Base-by-base conservation (phyloP, 2,888 invertebrate genomes). In the Apotomis betuletana region DNA sequence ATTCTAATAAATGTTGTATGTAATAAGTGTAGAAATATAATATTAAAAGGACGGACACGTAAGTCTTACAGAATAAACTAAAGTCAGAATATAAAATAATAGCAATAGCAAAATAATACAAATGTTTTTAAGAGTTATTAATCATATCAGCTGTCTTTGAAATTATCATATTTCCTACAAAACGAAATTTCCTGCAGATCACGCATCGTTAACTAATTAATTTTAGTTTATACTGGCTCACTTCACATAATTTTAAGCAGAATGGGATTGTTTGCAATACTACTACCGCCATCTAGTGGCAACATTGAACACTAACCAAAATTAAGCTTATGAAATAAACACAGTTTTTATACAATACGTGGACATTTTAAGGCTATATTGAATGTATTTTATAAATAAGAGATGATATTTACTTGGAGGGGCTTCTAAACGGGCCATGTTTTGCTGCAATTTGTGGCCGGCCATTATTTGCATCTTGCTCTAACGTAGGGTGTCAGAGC, bases 41-140 rank as follows among this genome's bases (percentile, higher is more conserved):
- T 1, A 15, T 3, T 44, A 44, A n/a, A 46, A 46, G 69, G 69
- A 69, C 62, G 69, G 69, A 49, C 13, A 6, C 49, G 38, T 55
- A 49, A 69, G 69, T 69, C 69, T 69, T 49, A 49, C 15, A 61
- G 4, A 10, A 57, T 58, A 38, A 8, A 10, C 3, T 10, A 0
- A 46, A 49, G 27, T 12, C 10, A 5, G 27, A 51, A 0, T 36
- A 13, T 2, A 10, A 13, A 67, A 55, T 38, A 58, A 36, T 41
- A 41, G 5, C 41, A 3, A 36, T 27, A 27, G 27, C 27, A 27
- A 27, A 27, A 27, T 27, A 27, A 27, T 27, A 27, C 27, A 27
- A 27, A 27, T 27, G 27, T 27, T 27, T 15, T 27, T 27, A 27
- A 27, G 27, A 27, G 1, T 27, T 27, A 27, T 27, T 27, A 27